Evolutionary conservation across 2,113 vertebrate species (phyloP).

Genomic region (Lynx canadensis): DNA sequence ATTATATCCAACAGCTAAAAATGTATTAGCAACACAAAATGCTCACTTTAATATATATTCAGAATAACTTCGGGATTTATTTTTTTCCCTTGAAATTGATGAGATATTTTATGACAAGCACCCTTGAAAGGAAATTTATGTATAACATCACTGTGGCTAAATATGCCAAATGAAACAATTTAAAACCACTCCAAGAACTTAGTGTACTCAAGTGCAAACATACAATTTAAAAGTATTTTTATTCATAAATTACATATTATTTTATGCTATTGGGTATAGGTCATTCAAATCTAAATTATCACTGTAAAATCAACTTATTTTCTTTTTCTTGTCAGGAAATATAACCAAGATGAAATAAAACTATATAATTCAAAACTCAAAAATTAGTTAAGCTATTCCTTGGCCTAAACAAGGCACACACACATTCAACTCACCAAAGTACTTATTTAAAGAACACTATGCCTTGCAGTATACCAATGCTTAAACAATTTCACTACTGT

Average conservation of each 20-base stretch:
- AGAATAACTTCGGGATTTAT: slow-evolving; percentile 9
- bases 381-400: not conserved
- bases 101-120: slow-evolving; percentile 38
- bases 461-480: not conserved
- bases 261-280: slow-evolving; percentile 56
- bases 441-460: not conserved
- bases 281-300: slow-evolving; percentile 69
- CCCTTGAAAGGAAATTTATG: slow-evolving; percentile 67
- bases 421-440: not conserved
- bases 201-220: slow-evolving; percentile 61
- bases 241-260: slow-evolving; percentile 80
- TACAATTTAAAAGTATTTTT: slow-evolving; percentile 84
- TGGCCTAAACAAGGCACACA: not conserved
- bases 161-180: slow-evolving; percentile 24
- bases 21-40: slow-evolving; percentile 24
- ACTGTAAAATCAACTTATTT: slow-evolving; percentile 57
- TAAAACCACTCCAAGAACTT: slow-evolving; percentile 71
- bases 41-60: not conserved
- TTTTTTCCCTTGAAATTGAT: not conserved
- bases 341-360: slow-evolving; percentile 65
- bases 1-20: not conserved
- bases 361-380: slow-evolving; percentile 12
- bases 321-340: slow-evolving; percentile 76
- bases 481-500: not conserved
- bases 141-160: slow-evolving; percentile 61